Base-by-base conservation (phyloP, 2,888 invertebrate species). In the Himalopsyche tibetana region DNA sequence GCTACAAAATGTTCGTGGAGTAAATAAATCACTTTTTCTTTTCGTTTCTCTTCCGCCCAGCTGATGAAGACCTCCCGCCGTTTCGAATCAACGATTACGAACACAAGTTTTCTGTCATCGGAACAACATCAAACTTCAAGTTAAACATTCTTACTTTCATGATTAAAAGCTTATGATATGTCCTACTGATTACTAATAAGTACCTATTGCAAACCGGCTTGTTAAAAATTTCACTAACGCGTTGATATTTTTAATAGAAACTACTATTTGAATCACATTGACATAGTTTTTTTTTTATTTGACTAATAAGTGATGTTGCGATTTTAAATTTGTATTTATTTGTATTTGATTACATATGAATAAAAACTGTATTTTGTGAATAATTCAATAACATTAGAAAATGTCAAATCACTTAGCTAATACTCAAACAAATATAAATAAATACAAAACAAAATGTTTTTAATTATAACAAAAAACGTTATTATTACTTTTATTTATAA, bases 21-120 rank as follows among this genome's bases (percentile, higher is more conserved):
- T 56, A 5, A 1, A 56, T 56, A 45, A 45, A 45, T 56, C 56
- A 56, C 56, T 56, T 56, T 56, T 56, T 56, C 56, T 56, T 56
- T 56, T 56, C 56, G n/a, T 56, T 56, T 56, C 56, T 56, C 56
- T 56, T 56, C 56, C 56, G 56, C n/a, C n/a, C 56, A 56, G 56
- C 56, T 19, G 56, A 56, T 56, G 56, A 56, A 56, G 56, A 56
- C 17, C 56, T 56, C 56, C 56, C 56, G 56, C 1, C 56, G 17
- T 56, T 56, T 56, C 56, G 8, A 56, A 19, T 1, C 56, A 56
- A n/a, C 56, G 56, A 56, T 17, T 56, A 9, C 56, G 56, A 56
- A n/a, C n/a, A 56, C 56, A 56, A 56, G n/a, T 56, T 56, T 56
- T 56, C n/a, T 6, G 56, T 56, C 56, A 56, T n/a, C 17, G 56